Percentiles rank a stretch among this genome's conserved stretches.
These are phyloP conservation scores for Austrofundulus limnaeus DNA, from an alignment of 2,113 vertebrate species.

Conservation along the genomic window DNA sequence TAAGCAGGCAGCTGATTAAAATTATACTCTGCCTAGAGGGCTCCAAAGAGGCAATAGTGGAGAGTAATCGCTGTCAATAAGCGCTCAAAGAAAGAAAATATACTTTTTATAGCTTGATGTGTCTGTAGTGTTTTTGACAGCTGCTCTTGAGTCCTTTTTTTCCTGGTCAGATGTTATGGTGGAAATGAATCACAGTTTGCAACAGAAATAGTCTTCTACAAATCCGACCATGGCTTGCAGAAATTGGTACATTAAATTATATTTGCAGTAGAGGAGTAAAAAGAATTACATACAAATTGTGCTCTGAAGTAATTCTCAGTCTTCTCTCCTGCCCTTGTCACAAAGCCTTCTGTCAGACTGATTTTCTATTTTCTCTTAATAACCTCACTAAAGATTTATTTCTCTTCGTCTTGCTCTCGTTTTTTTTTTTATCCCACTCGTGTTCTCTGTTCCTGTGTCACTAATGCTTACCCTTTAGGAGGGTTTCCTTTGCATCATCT, in stretches of 20 bases:
- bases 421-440: conserved; percentile 12
- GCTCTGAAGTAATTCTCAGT: conserved; percentile 56
- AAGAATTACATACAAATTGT: conserved; percentile 47
- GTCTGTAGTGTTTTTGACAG: conserved; percentile 38
- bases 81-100: conserved; percentile 30
- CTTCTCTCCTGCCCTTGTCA: conserved; percentile 27
- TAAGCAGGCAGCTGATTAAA: conserved; percentile 70
- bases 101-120: conserved; percentile 23
- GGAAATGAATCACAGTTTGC: conserved; percentile 37
- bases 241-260: conserved; percentile 44
- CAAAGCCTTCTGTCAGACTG: conserved; percentile 54
- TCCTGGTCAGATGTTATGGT: conserved; percentile 28
- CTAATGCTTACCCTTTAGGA: conserved; percentile 49
- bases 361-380: conserved; percentile 69
- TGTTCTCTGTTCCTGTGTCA: conserved; percentile 40
- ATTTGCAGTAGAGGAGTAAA: conserved; percentile 52
- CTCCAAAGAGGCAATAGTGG: conserved; percentile 29
- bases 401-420: conserved; percentile 17
- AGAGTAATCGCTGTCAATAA: conserved; percentile 31
- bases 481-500: conserved; percentile 62
- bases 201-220: conserved; percentile 30
- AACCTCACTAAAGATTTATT: conserved; percentile 52
- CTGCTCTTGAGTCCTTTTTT: conserved; percentile 13
- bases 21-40: conserved; percentile 61
- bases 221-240: conserved; percentile 30